Evolutionary conservation across 35 echinoderm and acorn worm species (phyloP).

Genomic region (Ophiothrix spiculata): DNA sequence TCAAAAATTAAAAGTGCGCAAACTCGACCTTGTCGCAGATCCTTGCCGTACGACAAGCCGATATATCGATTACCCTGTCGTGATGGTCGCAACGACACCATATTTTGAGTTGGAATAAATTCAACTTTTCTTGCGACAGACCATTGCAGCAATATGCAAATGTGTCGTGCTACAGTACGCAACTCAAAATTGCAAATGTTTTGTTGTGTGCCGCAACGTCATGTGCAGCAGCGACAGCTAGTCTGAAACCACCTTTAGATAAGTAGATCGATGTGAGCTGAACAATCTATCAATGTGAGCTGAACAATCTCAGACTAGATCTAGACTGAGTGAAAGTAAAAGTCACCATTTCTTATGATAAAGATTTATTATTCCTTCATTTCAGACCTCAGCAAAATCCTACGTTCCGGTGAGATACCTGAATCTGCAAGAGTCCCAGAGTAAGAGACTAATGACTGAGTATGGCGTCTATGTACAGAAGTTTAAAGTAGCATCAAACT

Average conservation of each 20-base stretch:
- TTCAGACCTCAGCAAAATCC: background rate
- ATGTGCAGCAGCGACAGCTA: background rate
- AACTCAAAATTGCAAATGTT: no score
- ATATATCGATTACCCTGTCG: no score
- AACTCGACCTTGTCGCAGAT: no score
- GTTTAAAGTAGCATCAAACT: constrained; percentile 73
- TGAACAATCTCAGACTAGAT: background rate
- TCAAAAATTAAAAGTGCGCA: no score
- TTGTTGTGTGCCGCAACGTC: no score
- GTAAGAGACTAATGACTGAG: constrained; percentile 80
- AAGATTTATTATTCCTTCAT: background rate
- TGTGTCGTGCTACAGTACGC: no score
- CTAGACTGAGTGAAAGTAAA: background rate
- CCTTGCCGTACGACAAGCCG: no score
- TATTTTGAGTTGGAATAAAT: no score
- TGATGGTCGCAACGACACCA: no score
- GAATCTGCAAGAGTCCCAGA: constrained; percentile 96
- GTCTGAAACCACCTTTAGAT: background rate
- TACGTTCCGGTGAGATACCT: constrained; percentile 57
- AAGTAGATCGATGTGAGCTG: background rate
- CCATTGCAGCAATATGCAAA: no score
- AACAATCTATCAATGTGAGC: background rate
- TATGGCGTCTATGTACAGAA: constrained; percentile 85
- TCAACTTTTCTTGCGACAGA: no score
- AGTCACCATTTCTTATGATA: background rate